These are phyloP conservation scores for Vanacampus margaritifer DNA, from an alignment of 2,113 vertebrate species.

Conservation along the genomic window DNA sequence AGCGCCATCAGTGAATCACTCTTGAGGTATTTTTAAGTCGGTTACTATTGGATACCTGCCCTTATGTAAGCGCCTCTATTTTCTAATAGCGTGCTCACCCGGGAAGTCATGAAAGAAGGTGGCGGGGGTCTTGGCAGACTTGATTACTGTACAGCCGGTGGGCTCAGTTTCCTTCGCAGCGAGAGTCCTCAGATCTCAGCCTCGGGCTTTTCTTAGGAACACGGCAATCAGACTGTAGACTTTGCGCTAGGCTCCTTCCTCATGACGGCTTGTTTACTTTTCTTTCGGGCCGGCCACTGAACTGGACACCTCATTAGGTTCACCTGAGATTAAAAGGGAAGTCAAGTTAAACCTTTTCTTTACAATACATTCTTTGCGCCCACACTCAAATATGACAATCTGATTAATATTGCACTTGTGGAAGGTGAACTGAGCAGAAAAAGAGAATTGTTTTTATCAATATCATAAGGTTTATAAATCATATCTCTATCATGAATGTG, in stretches of 20 bases:
- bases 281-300: neutral
- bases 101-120: constrained; percentile 7
- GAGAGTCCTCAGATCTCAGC: neutral
- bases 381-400: too few species aligned
- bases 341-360: too few species aligned
- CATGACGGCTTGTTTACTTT: neutral
- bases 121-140: constrained; percentile 15
- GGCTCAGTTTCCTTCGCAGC: constrained; percentile 10
- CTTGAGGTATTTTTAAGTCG: constrained; percentile 52
- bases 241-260: constrained; percentile 4
- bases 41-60: constrained; percentile 53
- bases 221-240: constrained; percentile 11
- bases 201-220: constrained; percentile 43
- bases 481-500: too few species aligned
- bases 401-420: too few species aligned
- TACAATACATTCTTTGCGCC: too few species aligned
- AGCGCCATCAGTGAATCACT: constrained; percentile 45
- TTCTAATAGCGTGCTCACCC: neutral
- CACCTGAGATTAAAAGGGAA: neutral
- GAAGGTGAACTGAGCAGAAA: too few species aligned
- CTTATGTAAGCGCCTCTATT: constrained; percentile 31
- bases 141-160: constrained; percentile 19
- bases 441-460: too few species aligned
- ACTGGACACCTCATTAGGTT: neutral
- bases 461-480: too few species aligned